Conservation (phyloP, 2,797 vertebrate species). For the Dryobates pubescens region DNA sequence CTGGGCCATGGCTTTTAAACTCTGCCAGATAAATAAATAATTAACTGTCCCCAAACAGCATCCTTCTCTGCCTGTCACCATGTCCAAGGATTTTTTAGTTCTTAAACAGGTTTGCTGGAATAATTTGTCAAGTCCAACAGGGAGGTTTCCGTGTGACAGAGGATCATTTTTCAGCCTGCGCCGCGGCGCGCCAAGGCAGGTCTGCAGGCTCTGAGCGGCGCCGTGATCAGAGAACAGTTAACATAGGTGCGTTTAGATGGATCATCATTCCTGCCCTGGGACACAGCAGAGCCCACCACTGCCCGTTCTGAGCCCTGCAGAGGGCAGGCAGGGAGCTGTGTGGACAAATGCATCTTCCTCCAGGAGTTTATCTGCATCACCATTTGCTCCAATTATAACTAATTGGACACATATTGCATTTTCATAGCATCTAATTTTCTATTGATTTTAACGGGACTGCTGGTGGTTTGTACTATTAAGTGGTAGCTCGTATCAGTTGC, state of each 20-base stretch:
- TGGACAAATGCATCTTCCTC: not conserved
- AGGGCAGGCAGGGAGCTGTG: not conserved
- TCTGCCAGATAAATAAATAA: not conserved
- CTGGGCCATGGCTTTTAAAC: not conserved
- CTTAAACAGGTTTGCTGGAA: slow-evolving; percentile 44
- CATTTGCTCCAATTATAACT: slow-evolving; percentile 77
- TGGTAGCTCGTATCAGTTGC: slow-evolving; percentile 48
- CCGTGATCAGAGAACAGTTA: slow-evolving; percentile 60
- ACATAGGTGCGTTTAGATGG: not conserved
- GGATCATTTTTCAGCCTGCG: slow-evolving; percentile 50
- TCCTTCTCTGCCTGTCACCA: not conserved
- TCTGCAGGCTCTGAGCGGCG: not conserved
- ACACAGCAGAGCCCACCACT: not conserved
- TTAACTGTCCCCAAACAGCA: not conserved
- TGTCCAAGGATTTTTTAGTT: slow-evolving; percentile 47
- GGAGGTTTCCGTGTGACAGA: slow-evolving; percentile 47
- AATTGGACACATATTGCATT: slow-evolving; percentile 75
- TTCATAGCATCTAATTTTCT: slow-evolving; percentile 77
- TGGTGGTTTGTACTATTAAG: slow-evolving; percentile 67
- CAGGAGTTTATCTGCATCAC: slow-evolving; percentile 64
- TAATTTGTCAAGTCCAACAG: slow-evolving; percentile 52
- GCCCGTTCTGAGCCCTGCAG: not conserved
- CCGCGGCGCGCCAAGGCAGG: not conserved
- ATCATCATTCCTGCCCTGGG: slow-evolving; percentile 36
- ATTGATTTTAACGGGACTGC: slow-evolving; percentile 72